These are phyloP conservation scores for Anisognathus igniventris DNA, from an alignment of 2,797 vertebrate genomes.

Conservation along the genomic window DNA sequence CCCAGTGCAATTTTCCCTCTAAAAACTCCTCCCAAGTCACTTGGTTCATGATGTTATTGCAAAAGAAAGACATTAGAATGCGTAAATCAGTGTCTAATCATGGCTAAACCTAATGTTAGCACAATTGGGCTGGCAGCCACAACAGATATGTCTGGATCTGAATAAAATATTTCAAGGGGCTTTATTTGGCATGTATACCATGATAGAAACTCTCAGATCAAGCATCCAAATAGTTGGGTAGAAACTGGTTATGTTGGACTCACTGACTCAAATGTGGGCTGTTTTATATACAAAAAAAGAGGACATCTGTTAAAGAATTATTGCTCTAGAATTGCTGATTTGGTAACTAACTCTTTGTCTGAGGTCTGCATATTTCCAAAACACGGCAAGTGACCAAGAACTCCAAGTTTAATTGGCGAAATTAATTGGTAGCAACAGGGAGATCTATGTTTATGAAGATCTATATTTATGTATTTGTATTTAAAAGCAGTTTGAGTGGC, in stretches of 20 bases:
- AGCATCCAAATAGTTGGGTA: not conserved
- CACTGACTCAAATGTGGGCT: not conserved
- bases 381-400: not conserved
- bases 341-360: not conserved
- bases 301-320: not conserved
- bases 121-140: not conserved
- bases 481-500: not conserved
- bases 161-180: not conserved
- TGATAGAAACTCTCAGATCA: not conserved
- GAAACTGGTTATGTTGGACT: not conserved
- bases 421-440: not conserved
- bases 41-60: constrained; percentile 18
- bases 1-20: not conserved
- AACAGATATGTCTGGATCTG: not conserved
- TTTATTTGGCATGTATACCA: not conserved
- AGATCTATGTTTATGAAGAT: not conserved
- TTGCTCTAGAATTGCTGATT: not conserved
- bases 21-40: constrained; percentile 36
- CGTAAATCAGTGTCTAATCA: not conserved
- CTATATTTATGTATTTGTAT: not conserved
- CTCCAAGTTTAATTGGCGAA: not conserved
- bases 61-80: not conserved
- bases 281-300: not conserved
- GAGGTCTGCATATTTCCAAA: not conserved
- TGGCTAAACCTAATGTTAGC: not conserved